These are phyloP conservation scores for Pseudomyrmex sp. DNA, from an alignment of 1,140 invertebrate genomes.

Conservation along the genomic window DNA sequence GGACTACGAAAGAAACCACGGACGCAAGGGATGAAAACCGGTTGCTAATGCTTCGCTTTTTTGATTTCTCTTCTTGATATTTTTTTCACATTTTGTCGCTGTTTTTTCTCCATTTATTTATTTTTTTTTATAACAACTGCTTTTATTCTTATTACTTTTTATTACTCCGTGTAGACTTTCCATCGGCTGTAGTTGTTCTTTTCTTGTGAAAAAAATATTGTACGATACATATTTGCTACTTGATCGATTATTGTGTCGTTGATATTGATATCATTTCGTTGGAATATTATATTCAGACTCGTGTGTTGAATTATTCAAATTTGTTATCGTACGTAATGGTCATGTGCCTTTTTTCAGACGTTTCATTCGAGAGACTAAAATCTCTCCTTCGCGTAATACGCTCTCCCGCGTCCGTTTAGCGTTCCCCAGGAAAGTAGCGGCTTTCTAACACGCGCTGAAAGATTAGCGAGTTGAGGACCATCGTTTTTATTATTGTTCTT, in stretches of 20 bases:
- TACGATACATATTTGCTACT: not conserved
- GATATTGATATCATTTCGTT: too few relatives aligned
- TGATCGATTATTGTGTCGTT: too few relatives aligned
- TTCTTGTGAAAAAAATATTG: not conserved
- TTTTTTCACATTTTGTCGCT: not conserved
- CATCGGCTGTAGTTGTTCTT: not conserved
- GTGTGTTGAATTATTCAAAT: not conserved
- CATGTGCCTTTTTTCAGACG: too few relatives aligned
- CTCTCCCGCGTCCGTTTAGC: constrained; percentile 27
- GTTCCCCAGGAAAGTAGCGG: constrained; percentile 42
- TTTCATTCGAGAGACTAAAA: constrained; percentile 3
- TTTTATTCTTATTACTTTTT: not conserved
- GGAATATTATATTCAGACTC: too few relatives aligned
- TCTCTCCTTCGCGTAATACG: not conserved
- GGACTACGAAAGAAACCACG: constrained; percentile 68
- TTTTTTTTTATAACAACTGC: not conserved
- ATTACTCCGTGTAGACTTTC: not conserved
- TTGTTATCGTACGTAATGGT: not conserved
- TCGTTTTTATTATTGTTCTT: constrained; percentile 35
- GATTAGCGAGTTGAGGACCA: constrained; percentile 41
- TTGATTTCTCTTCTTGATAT: constrained; percentile 28
- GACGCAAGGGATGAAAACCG: constrained; percentile 62
- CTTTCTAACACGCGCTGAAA: constrained; percentile 56
- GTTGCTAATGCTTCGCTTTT: constrained; percentile 48
- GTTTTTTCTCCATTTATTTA: not conserved